Percentiles rank a stretch among this genome's conserved stretches.
Evolutionary conservation across 1,140 invertebrate species (phyloP).

Genomic region (Polypedilum pembai): DNA sequence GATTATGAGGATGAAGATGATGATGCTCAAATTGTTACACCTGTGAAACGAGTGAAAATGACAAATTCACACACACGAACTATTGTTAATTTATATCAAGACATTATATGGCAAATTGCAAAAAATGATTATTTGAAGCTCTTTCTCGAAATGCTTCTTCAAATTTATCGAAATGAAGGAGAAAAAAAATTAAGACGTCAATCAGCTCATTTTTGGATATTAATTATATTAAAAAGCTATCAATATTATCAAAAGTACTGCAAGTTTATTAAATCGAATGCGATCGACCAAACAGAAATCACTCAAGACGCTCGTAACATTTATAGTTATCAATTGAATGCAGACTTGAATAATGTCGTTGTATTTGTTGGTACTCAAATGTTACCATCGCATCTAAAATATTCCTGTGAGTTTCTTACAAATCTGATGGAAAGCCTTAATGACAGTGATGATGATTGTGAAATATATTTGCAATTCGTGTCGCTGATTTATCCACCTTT

Average conservation of each 20-base stretch:
- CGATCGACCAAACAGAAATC: neutral
- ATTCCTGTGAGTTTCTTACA: neutral
- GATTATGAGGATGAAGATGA: neutral
- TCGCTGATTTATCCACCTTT: slow-evolving; percentile 35
- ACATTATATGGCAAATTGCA: neutral
- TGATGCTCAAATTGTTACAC: neutral
- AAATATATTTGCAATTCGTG: slow-evolving; percentile 30
- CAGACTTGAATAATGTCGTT: neutral
- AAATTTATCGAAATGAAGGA: neutral
- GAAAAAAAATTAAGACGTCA: neutral
- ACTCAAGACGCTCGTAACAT: slow-evolving; percentile 34
- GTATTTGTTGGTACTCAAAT: slow-evolving; percentile 2
- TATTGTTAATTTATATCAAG: neutral
- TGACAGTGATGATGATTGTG: neutral
- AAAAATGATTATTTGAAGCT: slow-evolving; percentile 18
- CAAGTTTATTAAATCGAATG: neutral
- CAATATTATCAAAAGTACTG: slow-evolving; percentile 20
- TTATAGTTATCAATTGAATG: neutral
- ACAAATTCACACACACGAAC: neutral
- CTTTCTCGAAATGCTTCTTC: neutral
- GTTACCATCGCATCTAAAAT: neutral
- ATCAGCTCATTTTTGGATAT: neutral
- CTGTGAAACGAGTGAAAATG: neutral
- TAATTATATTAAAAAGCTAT: neutral
- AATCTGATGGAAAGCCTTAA: too few species aligned